phyloP scores from a whole-genome alignment of 2,113 vertebrate genomes.

The Pterocles burchelli region DNA sequence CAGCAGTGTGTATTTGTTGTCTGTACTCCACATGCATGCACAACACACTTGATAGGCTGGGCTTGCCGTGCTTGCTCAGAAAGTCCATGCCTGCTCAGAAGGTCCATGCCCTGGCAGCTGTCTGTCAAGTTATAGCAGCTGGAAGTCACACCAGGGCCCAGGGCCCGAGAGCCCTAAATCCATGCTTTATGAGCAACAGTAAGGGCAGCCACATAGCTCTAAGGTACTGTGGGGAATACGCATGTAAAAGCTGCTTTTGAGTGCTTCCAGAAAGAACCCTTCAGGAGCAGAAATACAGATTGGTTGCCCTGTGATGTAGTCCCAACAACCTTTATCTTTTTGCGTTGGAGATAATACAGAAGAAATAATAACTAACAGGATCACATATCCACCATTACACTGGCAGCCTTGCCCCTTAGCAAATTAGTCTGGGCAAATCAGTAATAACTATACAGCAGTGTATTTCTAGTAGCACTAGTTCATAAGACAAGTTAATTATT shows the following conservation, averaged over 20 bases:
- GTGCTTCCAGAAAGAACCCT: background rate
- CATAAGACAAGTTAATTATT: background rate
- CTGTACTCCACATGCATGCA: rapidly evolving
- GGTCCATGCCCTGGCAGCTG: background rate
- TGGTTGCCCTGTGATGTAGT: background rate
- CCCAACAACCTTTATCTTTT: background rate
- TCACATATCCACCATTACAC: background rate
- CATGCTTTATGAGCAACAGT: background rate
- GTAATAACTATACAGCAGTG: background rate
- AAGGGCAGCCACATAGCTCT: background rate
- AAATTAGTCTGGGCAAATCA: background rate
- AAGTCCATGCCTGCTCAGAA: background rate
- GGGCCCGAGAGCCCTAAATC: background rate
- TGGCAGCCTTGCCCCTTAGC: background rate
- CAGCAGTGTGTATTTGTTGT: rapidly evolving
- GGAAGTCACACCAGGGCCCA: background rate
- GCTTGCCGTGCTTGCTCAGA: background rate
- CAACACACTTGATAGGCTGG: background rate
- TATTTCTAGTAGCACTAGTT: background rate
- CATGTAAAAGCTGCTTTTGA: background rate
- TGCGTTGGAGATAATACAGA: background rate
- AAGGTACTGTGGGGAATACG: background rate
- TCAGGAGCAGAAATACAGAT: background rate
- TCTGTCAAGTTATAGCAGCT: background rate
- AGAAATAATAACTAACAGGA: background rate